Conservation (phyloP, 1,140 invertebrate genomes). For the Uloborus diversus region DNA sequence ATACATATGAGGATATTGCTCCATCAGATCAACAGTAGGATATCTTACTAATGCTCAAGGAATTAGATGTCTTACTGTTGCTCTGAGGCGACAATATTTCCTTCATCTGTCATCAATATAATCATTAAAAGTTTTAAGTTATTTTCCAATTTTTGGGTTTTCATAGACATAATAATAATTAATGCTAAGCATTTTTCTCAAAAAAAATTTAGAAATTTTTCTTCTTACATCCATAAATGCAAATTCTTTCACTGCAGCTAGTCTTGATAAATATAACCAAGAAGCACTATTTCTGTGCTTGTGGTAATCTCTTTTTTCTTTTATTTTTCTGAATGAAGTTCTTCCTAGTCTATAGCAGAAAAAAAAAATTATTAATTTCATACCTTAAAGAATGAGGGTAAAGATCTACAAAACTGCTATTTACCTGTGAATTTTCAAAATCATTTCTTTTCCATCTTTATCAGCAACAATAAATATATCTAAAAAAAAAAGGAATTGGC, state of each 20-base stretch:
- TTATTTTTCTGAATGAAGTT: slow-evolving; percentile 96
- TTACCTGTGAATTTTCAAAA: slow-evolving; percentile 87
- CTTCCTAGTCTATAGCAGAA: slow-evolving; percentile 79
- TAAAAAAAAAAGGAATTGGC: slow-evolving; percentile 29
- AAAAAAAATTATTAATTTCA: slow-evolving; percentile 19
- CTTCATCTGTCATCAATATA: too few species aligned
- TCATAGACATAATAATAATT: too few species aligned
- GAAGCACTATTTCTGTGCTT: slow-evolving; percentile 86
- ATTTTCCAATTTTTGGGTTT: too few species aligned
- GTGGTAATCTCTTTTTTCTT: slow-evolving; percentile 97
- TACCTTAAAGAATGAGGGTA: not conserved
- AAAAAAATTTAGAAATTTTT: too few species aligned
- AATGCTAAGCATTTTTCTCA: too few species aligned
- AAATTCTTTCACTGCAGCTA: slow-evolving; percentile 98
- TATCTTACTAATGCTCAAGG: too few species aligned
- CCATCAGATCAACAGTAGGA: too few species aligned
- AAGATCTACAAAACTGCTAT: not conserved
- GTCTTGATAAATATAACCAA: slow-evolving; percentile 97
- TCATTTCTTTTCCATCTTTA: slow-evolving; percentile 78
- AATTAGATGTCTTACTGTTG: too few species aligned
- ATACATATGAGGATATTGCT: too few species aligned
- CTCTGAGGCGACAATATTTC: too few species aligned
- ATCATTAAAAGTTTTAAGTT: too few species aligned
- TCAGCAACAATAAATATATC: slow-evolving; percentile 88
- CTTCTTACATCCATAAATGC: slow-evolving; percentile 91